Evolutionary conservation across 2,113 vertebrate genomes (phyloP), one percentile per base, ranked within the genome.

Genomic region (Paedocypris sp.): DNA sequence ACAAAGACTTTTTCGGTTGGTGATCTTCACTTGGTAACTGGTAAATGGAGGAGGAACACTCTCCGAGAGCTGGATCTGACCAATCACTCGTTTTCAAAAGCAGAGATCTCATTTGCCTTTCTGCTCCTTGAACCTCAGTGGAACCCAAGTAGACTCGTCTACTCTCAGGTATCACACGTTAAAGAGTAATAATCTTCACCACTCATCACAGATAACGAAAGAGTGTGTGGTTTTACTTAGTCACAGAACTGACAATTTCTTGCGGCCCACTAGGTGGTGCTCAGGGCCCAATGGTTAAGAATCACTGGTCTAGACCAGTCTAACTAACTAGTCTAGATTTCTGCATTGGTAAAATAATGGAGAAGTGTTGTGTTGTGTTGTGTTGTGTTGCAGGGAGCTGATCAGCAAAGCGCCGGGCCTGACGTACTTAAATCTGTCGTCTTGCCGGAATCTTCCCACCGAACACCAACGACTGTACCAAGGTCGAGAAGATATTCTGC

Each of bases 381-480:
- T 46, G 6, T 46, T 41, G 10, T 32, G 64, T 72, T 62, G 9
- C 75, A 87, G 86, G 73, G 53, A 68, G 13, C 58, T 91, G 38
- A 76, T 93, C 32, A 64, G 75, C 36, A 80, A 80, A 54, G 74
- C 73, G 52, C 79, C 80, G 0, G 49, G 75, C 36, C 80, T 93
- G 11, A 69, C 13, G 33, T 90, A 91, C 79, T 83, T 92, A 71
- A 92, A 92, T 70, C 77, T 94, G 52, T 83, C 90, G 1, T 90
- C 89, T 18, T 94, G 91, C 63, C 89, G 91, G 11, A 82, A 88
- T 42, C 78, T 94, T 11, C 89, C 89, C 3, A 82, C 91, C 59
- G 90, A 90, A 43, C 46, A 86, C 52, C 92, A 92, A 74, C 80
- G 79, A 8, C 64, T 76, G 35, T 89, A 92, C 57, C 79, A 83